Base-by-base conservation (phyloP, 1,140 invertebrate species). In the Panagrolaimus sp. region DNA sequence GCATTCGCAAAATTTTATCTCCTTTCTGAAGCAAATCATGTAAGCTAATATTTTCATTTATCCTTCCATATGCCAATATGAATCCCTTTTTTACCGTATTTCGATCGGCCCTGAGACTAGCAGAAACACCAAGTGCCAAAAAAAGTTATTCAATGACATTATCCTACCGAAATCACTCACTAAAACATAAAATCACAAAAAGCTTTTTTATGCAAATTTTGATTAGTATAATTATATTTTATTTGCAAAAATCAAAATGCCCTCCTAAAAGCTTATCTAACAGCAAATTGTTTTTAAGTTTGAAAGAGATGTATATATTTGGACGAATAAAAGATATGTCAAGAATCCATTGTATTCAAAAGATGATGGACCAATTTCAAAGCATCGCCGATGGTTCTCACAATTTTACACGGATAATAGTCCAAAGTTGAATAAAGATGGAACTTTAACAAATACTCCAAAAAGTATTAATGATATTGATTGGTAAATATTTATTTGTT, bases 361-460 rank as follows among this genome's bases (percentile, higher is more conserved):
- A 84, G 86, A 2, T 85, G 86, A n/a, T 38, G 32, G 32, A 38
- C 32, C 32, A 38, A 38, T 38, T 38, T 38, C 32, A 7, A 38
- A 38, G 7, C 92, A 90, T 82, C 85, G 92, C 7, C 84, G 88
- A 26, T 95, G 92, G 92, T 94, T 88, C 82, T 86, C 87, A 0
- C 92, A 94, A 82, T 95, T 94, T 83, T 95, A 93, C 81, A 89
- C 89, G 0, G 85, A 89, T 63, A 88, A 90, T 68, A 93, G 91
- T 83, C 88, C 88, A 0, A 76, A 77, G 47, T 73, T 86, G 21
- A 80, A 75, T 32, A 46, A 63, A 63, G 68, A 73, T 62, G 73
- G 73, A 63, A 72, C 43, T n/a, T 26, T 74, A 14, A 65, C 66
- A 15, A 71, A 74, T 63, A 68, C 47, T 48, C 43, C 70, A 17